Conservation (phyloP, 1,140 invertebrate species). For the Zeugodacus cucurbitae region DNA sequence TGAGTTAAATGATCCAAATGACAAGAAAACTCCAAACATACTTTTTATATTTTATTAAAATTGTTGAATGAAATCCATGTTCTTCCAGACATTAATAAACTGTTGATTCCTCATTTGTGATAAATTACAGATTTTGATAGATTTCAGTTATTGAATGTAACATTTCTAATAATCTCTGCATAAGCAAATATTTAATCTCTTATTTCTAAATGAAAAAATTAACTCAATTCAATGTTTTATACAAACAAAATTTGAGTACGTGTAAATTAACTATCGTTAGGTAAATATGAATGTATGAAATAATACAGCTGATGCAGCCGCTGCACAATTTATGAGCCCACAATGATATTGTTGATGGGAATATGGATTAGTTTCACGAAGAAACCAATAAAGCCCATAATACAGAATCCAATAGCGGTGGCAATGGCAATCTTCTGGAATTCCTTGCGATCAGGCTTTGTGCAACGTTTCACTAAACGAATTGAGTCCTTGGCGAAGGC, state of each 20-base stretch:
- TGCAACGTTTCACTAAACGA: slow-evolving; percentile 97
- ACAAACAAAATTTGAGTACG: slow-evolving; percentile 14
- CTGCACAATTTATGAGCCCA: slow-evolving; percentile 73
- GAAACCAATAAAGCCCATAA: slow-evolving; percentile 99
- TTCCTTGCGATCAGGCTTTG: slow-evolving; percentile 99
- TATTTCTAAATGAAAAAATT: slow-evolving; percentile 29
- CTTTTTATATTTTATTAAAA: not conserved
- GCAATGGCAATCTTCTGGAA: slow-evolving; percentile 99
- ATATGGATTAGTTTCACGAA: slow-evolving; percentile 99
- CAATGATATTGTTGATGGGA: slow-evolving; percentile 99
- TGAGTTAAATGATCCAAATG: no score
- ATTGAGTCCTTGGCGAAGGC: slow-evolving; percentile 98
- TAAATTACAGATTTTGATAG: not conserved
- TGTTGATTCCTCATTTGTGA: not conserved
- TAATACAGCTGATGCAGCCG: not conserved
- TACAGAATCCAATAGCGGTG: slow-evolving; percentile 99
- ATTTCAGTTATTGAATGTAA: not conserved
- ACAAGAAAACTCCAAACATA: no score
- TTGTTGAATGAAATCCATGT: not conserved
- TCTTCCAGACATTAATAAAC: not conserved
- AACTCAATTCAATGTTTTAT: slow-evolving; percentile 15
- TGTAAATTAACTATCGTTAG: not conserved
- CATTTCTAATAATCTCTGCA: not conserved
- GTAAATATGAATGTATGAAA: slow-evolving; percentile 12
- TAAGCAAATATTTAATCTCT: slow-evolving; percentile 6